Percentiles rank a stretch among this genome's conserved stretches.
These are phyloP conservation scores for Oikopleura albicans DNA, from an alignment of 23 tunicate species.

Conservation along the genomic window DNA sequence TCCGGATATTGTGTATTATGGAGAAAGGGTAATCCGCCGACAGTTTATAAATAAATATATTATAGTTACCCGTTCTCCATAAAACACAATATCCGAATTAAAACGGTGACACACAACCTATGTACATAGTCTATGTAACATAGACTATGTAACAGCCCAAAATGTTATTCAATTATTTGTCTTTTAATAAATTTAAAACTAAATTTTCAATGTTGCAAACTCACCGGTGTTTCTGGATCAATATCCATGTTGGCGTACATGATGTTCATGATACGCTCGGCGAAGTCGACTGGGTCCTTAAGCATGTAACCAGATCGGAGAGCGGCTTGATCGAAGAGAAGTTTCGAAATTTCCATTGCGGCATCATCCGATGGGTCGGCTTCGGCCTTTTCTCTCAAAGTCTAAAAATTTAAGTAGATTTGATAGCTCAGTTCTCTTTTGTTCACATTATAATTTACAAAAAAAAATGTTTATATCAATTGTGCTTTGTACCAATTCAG, in stretches of 20 bases:
- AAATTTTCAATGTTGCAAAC: neutral
- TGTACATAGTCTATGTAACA: no score
- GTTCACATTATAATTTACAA: no score
- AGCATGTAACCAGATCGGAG: slow-evolving; percentile 63
- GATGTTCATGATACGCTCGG: slow-evolving; percentile 63
- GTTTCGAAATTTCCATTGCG: slow-evolving; percentile 52
- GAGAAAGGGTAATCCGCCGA: no score
- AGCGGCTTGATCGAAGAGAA: slow-evolving; percentile 87
- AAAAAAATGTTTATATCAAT: neutral
- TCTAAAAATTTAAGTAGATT: slow-evolving; percentile 5
- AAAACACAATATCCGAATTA: no score
- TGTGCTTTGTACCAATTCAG: no score
- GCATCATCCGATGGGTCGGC: slow-evolving; percentile 52
- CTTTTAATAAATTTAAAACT: neutral
- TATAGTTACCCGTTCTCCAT: no score
- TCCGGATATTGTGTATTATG: no score
- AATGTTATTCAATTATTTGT: neutral
- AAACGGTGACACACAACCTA: no score
- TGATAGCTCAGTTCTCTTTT: no score
- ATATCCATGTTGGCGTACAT: slow-evolving; percentile 59
- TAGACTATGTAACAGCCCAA: neutral
- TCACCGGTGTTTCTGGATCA: slow-evolving; percentile 90
- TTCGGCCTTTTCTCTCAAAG: slow-evolving; percentile 50
- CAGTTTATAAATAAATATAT: no score
- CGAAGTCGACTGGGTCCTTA: slow-evolving; percentile 66